A percentile compares a stretch with the other conserved stretches of the same genome.
phyloP scores from a whole-genome alignment of 2,797 vertebrate genomes.

The Acanthiza pusilla region DNA sequence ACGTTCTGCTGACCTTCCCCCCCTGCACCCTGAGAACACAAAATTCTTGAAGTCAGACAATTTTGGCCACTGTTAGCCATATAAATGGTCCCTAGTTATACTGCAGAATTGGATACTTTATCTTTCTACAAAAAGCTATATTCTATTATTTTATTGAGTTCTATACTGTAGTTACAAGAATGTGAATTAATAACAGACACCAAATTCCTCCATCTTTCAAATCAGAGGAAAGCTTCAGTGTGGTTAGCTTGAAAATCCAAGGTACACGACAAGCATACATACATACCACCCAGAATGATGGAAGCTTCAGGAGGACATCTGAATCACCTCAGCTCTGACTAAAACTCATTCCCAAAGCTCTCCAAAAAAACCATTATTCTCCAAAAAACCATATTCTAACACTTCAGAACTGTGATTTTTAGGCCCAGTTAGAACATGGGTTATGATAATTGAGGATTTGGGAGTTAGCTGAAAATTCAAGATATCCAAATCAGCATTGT shows the following conservation, averaged over 20 bases:
- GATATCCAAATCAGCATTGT: not conserved
- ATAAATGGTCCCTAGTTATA: not conserved
- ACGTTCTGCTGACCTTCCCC: not conserved
- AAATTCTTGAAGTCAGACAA: not conserved
- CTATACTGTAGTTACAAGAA: not conserved
- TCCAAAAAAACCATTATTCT: not conserved
- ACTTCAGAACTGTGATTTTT: not conserved
- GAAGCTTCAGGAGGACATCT: not conserved
- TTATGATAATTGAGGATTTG: not conserved
- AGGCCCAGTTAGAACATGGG: not conserved
- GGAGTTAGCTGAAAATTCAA: not conserved
- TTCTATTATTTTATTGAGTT: not conserved
- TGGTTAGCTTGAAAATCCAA: not conserved
- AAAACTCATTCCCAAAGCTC: not conserved
- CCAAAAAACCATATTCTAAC: not conserved
- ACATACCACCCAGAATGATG: fast-evolving
- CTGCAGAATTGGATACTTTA: not conserved
- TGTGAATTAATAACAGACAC: not conserved
- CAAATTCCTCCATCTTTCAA: not conserved
- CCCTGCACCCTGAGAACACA: fast-evolving
- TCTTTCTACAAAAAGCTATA: not conserved
- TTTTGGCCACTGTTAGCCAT: not conserved
- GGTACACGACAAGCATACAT: fast-evolving
- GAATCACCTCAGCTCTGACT: not conserved
- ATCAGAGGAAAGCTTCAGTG: not conserved